Base-by-base conservation (phyloP, 37 sponge, comb jelly and placozoan species). In the Agelas oroides region DNA sequence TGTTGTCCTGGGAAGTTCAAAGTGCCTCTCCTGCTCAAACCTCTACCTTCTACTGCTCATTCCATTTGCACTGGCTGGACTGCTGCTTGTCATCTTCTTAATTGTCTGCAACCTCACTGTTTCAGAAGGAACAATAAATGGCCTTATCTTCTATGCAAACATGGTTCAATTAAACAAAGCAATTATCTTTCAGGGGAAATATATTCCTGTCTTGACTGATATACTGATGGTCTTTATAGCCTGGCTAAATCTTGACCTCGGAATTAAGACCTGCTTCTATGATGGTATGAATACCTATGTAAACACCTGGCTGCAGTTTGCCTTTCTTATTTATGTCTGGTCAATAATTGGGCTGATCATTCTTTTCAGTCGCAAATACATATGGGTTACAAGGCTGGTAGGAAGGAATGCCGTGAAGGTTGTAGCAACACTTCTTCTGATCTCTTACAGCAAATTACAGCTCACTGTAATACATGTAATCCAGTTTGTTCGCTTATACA, bases 201-300 rank as follows among this genome's bases (percentile, higher is more conserved):
- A 46, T 8, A 46, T 46, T 46, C 46, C 46, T 46, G 46, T 46
- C 3, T 46, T 46, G 46, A 46, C 46, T 46, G 46, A 46, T 8
- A 46, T 46, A 54, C 58, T 54, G 46, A 46, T 8, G 3, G 46
- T 46, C 46, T 46, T 46, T 8, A 46, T 46, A 46, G 46, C 46
- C 46, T 46, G 46, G 46, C 46, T 46, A 3, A 46, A 33, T 53
- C 40, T 39, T 34, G 40, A 36, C 14, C 63, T 75, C 58, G 69
- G 69, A 6, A 46, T 80, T 65, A 54, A 80, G 31, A 54, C 70
- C 19, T 80, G 81, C 46, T 80, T 80, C 55, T 80, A 80, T 37
- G 52, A 67, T 68, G 81, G 81, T 11, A 80, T 80, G 81, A 56
- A 80, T 53, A 27, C 32, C 24, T 80, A 64, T 24, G 54, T 14